Evolutionary conservation across 2,113 vertebrate species (phyloP), one percentile per base, ranked within the genome.

Genomic region (Limanda limanda): DNA sequence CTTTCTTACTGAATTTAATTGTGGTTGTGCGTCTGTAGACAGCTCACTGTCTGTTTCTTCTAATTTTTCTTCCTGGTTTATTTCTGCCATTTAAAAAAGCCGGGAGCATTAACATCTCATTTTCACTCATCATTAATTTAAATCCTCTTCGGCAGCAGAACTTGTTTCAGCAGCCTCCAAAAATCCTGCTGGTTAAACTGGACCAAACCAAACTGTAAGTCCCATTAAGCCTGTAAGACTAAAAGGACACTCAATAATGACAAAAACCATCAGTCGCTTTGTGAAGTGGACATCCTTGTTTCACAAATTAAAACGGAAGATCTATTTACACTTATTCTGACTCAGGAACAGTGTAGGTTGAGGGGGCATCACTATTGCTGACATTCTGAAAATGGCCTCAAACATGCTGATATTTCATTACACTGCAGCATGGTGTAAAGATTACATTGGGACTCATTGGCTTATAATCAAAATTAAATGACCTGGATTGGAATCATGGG

Each of bases 381-480:
- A 31, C 25, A 25, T 51, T 52, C 3, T 71, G 11, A n/a, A 55
- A 2, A 18, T 20, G 15, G 15, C 35, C 55, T 60, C 11, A 40
- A 66, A 73, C 27, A 17, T 57, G 27, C 51, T 25, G 10, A 64
- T 42, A 48, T 70, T 52, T 77, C 23, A 68, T 71, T 42, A 31
- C n/a, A 59, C 27, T 54, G 25, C 13, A 61, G 18, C 37, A 31
- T 56, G 18, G 61, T 31, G 18, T 52, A 52, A 47, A 55, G 9
- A 27, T 55, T n/a, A 64, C 14, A 63, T 17, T 60, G 59, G 63
- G 64, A 66, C 59, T 68, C 37, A 27, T 83, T 74, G 61, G 55
- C 31, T 68, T n/a, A n/a, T 48, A 20, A 48, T 81, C 40, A 11
- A 59, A 76, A 81, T 81, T 4, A 81, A 81, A 76, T 40, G 17